A percentile compares a stretch with the other conserved stretches of the same genome.
These are phyloP conservation scores for Anastatus disparis DNA, from an alignment of 1,140 invertebrate species.

Conservation along the genomic window DNA sequence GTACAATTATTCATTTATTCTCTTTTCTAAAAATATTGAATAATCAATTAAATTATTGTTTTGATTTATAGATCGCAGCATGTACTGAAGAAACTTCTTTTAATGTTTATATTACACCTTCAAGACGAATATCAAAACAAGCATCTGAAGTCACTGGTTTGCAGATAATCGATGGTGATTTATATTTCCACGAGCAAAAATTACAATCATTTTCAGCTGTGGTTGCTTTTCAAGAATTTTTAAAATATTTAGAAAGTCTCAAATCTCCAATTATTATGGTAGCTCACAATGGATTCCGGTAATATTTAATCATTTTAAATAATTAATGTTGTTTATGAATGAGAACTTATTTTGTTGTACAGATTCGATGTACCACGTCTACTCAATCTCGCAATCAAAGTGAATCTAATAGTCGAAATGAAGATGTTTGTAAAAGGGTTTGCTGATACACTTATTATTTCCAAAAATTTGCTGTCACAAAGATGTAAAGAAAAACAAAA, in stretches of 20 bases:
- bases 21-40: too few species aligned
- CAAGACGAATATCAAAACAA: neutral
- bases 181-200: too few species aligned
- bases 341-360: neutral
- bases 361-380: slow-evolving; percentile 2
- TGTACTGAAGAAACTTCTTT: neutral
- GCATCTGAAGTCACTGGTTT: slow-evolving; percentile 1
- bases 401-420: neutral
- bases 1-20: too few species aligned
- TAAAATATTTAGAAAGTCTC: too few species aligned
- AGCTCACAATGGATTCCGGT: slow-evolving; percentile 21
- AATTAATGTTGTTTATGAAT: neutral
- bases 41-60: too few species aligned
- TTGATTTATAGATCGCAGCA: slow-evolving; percentile 26
- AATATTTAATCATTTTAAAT: neutral
- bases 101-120: neutral
- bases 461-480: too few species aligned
- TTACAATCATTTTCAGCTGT: too few species aligned
- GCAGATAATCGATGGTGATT: neutral
- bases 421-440: neutral
- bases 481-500: too few species aligned
- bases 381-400: neutral
- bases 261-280: slow-evolving; percentile 7
- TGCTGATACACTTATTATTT: neutral
- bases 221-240: too few species aligned